Evolutionary conservation across 2,888 invertebrate species (phyloP), one percentile per base, ranked within the genome.

Genomic region (Folsomia manolachei): DNA sequence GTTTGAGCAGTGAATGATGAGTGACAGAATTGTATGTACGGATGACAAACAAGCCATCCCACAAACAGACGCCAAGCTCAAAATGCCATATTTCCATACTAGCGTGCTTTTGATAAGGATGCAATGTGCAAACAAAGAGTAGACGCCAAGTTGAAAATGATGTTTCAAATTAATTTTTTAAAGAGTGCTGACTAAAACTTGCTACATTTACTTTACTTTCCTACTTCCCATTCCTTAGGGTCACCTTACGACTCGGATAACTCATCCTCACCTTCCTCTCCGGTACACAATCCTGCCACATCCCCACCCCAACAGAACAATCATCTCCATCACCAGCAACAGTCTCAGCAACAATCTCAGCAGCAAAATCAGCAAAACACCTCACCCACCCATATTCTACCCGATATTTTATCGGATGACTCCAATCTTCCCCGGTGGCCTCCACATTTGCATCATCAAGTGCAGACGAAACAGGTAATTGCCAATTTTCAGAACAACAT

Each of bases 211-310:
- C n/a, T n/a, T n/a, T n/a, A n/a, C n/a, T n/a, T n/a, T n/a, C n/a
- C n/a, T n/a, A n/a, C n/a, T n/a, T n/a, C n/a, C n/a, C n/a, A n/a
- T n/a, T n/a, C n/a, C n/a, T n/a, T n/a, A n/a, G 87, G 88, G 80
- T 87, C 87, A 52, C 82, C 83, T 70, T 93, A 93, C 85, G 93
- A 93, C 84, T 93, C 93, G 84, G 95, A 94, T 84, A 82, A 80
- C 72, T 80, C 80, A 64, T 78, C 74, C 62, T 69, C 78, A 63
- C 73, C 80, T 51, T 76, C 82, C 25, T 81, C 82, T 39, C 81
- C 80, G 27, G 78, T 80, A 26, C 80, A 78, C 70, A 80, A 78
- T 65, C 71, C 82, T 24, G 78, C 81, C 64, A 77, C 75, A 26
- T 78, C 77, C 27, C 78, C 81, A 24, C 79, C 64, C 63, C 79